Base-by-base conservation (phyloP, 1,140 invertebrate species). In the Drosophila kurseongensis region DNA sequence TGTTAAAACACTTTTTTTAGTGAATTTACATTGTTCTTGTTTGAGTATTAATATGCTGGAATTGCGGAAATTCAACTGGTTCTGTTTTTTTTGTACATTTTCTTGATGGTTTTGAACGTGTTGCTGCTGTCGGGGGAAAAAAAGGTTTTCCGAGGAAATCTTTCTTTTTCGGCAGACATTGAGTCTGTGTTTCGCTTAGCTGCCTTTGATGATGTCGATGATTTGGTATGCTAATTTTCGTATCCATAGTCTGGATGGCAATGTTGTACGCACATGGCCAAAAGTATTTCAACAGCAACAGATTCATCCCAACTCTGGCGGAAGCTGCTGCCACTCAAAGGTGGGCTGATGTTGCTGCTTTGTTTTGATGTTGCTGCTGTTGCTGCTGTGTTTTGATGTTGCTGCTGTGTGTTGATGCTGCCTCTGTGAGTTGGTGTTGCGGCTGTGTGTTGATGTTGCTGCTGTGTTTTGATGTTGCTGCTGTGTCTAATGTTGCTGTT, bases 271-370 rank as follows among this genome's bases (percentile, higher is more conserved):
- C 76, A 80, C 52, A 79, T 76, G 66, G 72, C 60, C 48, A 48
- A 13, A 12, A 44, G 42, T 35, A 75, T 72, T 59, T 48, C 67
- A 67, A 54, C 73, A 61, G 66, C 71, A 68, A 55, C 41, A 79
- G 35, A 61, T 23, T 51, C 42, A 40, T 47, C 27, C 32, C 9
- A 41, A 48, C 35, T 62, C 54, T 76, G 71, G 75, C 83, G 83
- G 83, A 88, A 88, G 84, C 79, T 79, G 82, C 61, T 51, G 40
- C 35, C 58, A 68, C 65, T 44, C 18, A 38, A 32, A 36, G 65
- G 47, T 65, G 47, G 23, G 48, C n/a, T 50, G 27, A 29, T 50
- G 47, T 50, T 32, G 47, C 27, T 50, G 47, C 13, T 29, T 7
- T 14, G 16, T 18, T 8, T 23, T 50, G 13, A 8, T 48, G 45